Percentiles rank a stretch among this genome's conserved stretches.
Conservation (phyloP, 2,113 vertebrate genomes). For the Heterochromis multidens region DNA sequence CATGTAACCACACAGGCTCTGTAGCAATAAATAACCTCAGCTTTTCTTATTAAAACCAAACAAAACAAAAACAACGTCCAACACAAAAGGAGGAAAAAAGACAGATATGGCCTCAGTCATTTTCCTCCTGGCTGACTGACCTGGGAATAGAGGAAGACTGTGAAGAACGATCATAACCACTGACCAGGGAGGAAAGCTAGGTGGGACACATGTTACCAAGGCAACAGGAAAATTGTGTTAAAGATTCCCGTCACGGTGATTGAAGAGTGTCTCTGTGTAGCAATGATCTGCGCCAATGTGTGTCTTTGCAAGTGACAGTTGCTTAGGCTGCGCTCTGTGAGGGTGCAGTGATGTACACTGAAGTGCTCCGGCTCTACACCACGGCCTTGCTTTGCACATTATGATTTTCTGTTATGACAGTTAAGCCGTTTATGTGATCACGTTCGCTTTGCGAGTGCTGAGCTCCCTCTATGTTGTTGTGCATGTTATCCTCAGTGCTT, state of each 20-base stretch:
- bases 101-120: not conserved
- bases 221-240: constrained; percentile 52
- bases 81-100: not conserved
- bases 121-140: constrained; percentile 2
- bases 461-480: not conserved
- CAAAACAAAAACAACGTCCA: not conserved
- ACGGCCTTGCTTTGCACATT: not conserved
- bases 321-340: not conserved
- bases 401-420: not conserved
- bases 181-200: not conserved
- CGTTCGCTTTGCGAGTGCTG: not conserved
- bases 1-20: not conserved
- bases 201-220: constrained; percentile 37
- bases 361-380: not conserved
- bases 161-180: constrained; percentile 14
- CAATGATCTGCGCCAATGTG: constrained; percentile 26
- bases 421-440: not conserved
- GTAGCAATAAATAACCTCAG: not conserved
- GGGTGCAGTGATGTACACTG: not conserved
- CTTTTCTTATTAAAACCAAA: not conserved
- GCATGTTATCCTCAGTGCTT: not conserved
- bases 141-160: not conserved
- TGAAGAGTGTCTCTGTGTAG: constrained; percentile 30
- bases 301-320: constrained; percentile 6
- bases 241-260: constrained; percentile 52